These are phyloP conservation scores for Orthosia incerta DNA, from an alignment of 2,888 invertebrate genomes.

Conservation along the genomic window DNA sequence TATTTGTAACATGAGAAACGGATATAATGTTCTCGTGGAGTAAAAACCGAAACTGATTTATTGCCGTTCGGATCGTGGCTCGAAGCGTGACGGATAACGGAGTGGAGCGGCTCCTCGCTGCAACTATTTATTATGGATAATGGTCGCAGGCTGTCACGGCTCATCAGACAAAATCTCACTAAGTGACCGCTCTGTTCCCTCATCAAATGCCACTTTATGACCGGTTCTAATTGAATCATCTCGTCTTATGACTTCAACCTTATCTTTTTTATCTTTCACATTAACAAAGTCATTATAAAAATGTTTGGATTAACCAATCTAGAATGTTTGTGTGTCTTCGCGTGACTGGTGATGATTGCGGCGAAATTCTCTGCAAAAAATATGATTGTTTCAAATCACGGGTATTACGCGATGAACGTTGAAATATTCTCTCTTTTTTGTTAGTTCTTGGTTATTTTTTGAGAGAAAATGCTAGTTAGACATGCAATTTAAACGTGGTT, in stretches of 20 bases:
- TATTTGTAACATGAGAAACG: conserved; percentile 60
- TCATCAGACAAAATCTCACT: conserved; percentile 73
- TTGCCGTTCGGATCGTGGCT: conserved; percentile 66
- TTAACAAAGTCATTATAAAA: conserved; percentile 37
- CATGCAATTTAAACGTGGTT: conserved; percentile 78
- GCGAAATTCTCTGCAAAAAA: conserved; percentile 84
- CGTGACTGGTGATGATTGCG: conserved; percentile 83
- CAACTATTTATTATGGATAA: conserved; percentile 82
- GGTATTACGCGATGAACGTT: conserved; percentile 80
- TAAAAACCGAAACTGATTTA: conserved; percentile 75
- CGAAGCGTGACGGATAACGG: conserved; percentile 81
- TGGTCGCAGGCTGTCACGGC: conserved; percentile 75
- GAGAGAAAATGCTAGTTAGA: conserved; percentile 78
- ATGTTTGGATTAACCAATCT: conserved; percentile 52
- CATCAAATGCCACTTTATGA: conserved; percentile 61
- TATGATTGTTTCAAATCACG: conserved; percentile 85
- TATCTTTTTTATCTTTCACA: conserved; percentile 30
- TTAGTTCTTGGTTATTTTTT: conserved; percentile 74
- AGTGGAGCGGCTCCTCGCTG: conserved; percentile 69
- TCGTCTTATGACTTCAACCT: conserved; percentile 35
- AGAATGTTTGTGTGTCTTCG: conserved; percentile 72
- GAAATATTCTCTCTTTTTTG: conserved; percentile 78
- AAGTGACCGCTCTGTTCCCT: conserved; percentile 70
- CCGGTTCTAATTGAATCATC: conserved; percentile 63
- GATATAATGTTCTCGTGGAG: conserved; percentile 65